Percentiles rank a stretch among this genome's conserved stretches.
These are phyloP conservation scores for Benthosema pterotum DNA, from an alignment of 2,797 vertebrate genomes.

Conservation along the genomic window DNA sequence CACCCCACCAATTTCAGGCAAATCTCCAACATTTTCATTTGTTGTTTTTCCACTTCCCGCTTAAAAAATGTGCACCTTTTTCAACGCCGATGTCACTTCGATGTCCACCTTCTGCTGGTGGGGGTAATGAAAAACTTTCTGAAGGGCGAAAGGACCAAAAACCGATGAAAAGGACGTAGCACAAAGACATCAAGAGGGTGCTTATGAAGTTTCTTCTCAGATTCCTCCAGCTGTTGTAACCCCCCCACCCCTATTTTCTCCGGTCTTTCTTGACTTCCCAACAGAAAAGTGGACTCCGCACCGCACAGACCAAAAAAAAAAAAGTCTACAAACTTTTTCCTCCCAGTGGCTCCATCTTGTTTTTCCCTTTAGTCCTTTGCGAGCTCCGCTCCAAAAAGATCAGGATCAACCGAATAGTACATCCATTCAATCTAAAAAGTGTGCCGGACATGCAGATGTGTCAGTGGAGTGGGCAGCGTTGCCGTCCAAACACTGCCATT, in stretches of 20 bases:
- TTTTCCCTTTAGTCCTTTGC: conserved; percentile 42
- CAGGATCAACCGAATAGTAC: conserved; percentile 34
- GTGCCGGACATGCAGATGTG: conserved; percentile 40
- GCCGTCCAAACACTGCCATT: conserved; percentile 68
- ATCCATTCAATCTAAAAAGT: conserved; percentile 21
- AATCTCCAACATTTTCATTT: conserved; percentile 99
- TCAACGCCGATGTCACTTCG: conserved; percentile 42
- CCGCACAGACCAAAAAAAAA: no score
- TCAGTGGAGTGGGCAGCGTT: conserved; percentile 63
- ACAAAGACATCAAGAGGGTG: conserved; percentile 13
- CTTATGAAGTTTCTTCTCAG: conserved; percentile 17
- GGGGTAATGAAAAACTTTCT: conserved; percentile 34
- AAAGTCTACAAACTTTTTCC: conserved; percentile 71
- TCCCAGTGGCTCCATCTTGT: conserved; percentile 77
- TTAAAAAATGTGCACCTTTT: conserved; percentile 52
- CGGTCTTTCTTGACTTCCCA: conserved; percentile 30
- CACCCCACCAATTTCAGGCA: conserved; percentile 99
- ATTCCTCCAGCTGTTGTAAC: conserved; percentile 32
- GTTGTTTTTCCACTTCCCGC: conserved; percentile 74
- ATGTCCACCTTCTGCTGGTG: conserved; percentile 50
- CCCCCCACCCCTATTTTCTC: conserved; percentile 40
- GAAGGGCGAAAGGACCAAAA: conserved; percentile 19
- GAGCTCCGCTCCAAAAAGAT: conserved; percentile 40
- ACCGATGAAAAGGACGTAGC: conserved; percentile 19
- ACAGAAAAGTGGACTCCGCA: conserved; percentile 41